phyloP scores from a whole-genome alignment of 2,797 vertebrate genomes.

The Coregonus sp. region DNA sequence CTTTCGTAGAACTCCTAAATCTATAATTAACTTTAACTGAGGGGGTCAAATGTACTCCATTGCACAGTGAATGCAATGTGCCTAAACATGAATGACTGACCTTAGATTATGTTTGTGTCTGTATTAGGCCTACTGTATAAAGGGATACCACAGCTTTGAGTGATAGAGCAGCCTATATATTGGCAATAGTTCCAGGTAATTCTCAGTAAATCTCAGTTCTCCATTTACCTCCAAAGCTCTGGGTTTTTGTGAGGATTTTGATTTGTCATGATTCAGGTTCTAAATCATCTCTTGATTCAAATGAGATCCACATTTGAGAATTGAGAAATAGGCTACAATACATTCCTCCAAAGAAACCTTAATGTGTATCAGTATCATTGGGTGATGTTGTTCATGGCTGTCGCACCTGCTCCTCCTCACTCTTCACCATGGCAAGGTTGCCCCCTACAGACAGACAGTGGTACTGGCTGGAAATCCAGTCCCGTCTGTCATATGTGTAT shows the following conservation, averaged over 20 bases:
- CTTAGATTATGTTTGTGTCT: too few relatives aligned
- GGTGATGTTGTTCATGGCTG: not conserved
- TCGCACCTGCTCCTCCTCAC: slow-evolving; percentile 51
- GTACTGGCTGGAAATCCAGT: slow-evolving; percentile 60
- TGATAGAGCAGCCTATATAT: not conserved
- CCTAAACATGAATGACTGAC: not conserved
- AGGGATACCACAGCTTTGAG: too few relatives aligned
- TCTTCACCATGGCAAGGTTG: slow-evolving; percentile 41
- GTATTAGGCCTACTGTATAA: too few relatives aligned
- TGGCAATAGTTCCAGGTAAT: not conserved
- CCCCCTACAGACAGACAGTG: slow-evolving; percentile 51
- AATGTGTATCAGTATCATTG: not conserved
- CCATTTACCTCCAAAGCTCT: too few relatives aligned
- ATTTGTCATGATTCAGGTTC: not conserved
- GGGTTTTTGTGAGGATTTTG: not conserved
- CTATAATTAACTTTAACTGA: slow-evolving; percentile 47
- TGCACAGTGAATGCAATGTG: too few relatives aligned
- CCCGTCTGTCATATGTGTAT: slow-evolving; percentile 40
- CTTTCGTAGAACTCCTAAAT: slow-evolving; percentile 37
- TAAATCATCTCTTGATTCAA: not conserved
- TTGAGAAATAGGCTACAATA: not conserved
- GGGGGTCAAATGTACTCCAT: not conserved
- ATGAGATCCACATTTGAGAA: too few relatives aligned
- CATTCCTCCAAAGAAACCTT: not conserved
- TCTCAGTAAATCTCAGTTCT: too few relatives aligned